Evolutionary conservation across 2,888 invertebrate genomes (phyloP), one percentile per base, ranked within the genome.

Genomic region (Drosophila pseudotalamancana): DNA sequence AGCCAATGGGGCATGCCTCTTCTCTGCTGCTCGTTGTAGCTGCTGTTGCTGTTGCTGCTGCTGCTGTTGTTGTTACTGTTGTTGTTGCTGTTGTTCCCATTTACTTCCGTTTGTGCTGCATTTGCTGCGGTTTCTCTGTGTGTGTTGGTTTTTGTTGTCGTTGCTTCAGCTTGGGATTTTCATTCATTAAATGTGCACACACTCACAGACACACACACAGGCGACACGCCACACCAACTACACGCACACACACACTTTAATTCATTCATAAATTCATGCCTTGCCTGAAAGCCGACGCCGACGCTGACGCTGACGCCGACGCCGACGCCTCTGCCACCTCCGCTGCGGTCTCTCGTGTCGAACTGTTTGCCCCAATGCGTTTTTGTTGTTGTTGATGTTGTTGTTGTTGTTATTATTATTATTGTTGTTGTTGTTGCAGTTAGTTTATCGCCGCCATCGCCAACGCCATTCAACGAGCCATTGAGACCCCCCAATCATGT

Each of bases 221-320:
- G 71, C 70, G 64, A 61, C 72, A 67, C 61, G 48, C 69, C 32
- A 66, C 40, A 53, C n/a, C 64, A 39, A 39, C 48, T 51, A 63
- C 48, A 60, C 39, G 51, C 42, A 57, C 56, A 57, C 46, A 66
- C 48, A 51, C 19, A 67, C 46, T 68, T 84, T 75, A 72, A 75
- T 80, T 78, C 77, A 77, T 81, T 81, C 81, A 81, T 87, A 81
- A 81, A 87, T 87, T 87, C 81, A 80, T 80, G 87, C 79, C 72
- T 29, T 57, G 69, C 69, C 55, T 48, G 34, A 40, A 37, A 45
- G 55, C 68, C 35, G 46, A 65, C 27, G 53, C 49, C 49, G 23
- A 25, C 50, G 55, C 42, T 16, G 43, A 12, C 49, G 46, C 29
- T 42, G 43, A 25, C 64, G 51, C 57, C 27, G 4, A 35, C 56